phyloP scores from a whole-genome alignment of 2,888 invertebrate genomes.

The Carabus problematicus region DNA sequence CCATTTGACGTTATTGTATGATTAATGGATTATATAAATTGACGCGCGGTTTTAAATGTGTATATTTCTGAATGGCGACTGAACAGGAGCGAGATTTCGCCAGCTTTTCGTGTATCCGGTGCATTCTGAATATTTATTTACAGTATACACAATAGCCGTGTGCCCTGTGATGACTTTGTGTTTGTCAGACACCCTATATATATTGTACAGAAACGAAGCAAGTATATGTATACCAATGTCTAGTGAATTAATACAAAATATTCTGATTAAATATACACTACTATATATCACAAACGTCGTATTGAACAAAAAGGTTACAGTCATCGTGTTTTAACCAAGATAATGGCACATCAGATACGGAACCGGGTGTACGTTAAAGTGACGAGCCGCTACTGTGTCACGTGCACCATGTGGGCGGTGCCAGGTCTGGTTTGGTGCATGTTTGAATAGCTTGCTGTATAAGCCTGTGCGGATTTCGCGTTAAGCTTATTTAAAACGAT shows the following conservation, averaged over 20 bases:
- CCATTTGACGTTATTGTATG: constrained; percentile 47
- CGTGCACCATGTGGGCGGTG: constrained; percentile 13
- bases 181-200: too few relatives aligned
- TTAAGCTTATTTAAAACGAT: constrained; percentile 50
- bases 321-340: too few relatives aligned
- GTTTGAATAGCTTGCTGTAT: constrained; percentile 47
- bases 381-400: constrained; percentile 29
- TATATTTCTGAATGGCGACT: constrained; percentile 47
- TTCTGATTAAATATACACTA: not conserved
- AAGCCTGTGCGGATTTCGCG: constrained; percentile 46
- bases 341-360: not conserved
- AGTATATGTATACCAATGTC: too few relatives aligned
- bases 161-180: too few relatives aligned
- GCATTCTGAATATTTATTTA: too few relatives aligned
- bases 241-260: too few relatives aligned
- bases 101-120: too few relatives aligned
- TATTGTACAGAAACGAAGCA: too few relatives aligned
- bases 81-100: too few relatives aligned
- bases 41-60: constrained; percentile 48
- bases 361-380: not conserved
- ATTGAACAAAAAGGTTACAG: not conserved
- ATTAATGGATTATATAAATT: constrained; percentile 49
- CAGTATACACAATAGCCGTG: too few relatives aligned
- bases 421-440: constrained; percentile 29
- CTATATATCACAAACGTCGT: not conserved